phyloP scores from a whole-genome alignment of 2,888 invertebrate genomes.

The Tetranychus truncatus region DNA sequence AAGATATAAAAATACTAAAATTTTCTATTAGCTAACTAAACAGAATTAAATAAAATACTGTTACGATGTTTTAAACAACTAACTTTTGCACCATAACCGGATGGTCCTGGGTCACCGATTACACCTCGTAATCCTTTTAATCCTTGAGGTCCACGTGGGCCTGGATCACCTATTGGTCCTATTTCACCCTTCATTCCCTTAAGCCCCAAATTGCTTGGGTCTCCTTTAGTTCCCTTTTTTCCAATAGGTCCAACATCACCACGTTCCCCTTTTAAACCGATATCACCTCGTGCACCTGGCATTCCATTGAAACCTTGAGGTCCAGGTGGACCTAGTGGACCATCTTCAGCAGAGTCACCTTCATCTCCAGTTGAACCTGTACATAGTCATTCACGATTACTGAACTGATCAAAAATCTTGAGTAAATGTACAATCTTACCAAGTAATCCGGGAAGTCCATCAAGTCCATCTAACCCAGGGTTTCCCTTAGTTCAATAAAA shows the following conservation, averaged over 20 bases:
- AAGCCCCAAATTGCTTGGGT: neutral
- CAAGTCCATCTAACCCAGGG: neutral
- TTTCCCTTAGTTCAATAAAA: neutral
- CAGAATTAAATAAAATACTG: too few species aligned
- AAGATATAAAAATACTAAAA: too few species aligned
- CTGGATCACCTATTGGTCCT: neutral
- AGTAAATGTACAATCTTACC: neutral
- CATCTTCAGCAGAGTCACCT: neutral
- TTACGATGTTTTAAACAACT: too few species aligned
- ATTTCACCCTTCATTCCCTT: neutral
- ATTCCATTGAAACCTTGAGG: conserved; percentile 1
- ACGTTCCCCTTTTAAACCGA: neutral
- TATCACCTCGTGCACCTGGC: neutral
- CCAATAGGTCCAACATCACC: neutral
- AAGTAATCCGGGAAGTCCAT: conserved; percentile 7
- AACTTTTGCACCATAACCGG: neutral
- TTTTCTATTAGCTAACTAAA: too few species aligned
- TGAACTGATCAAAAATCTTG: neutral
- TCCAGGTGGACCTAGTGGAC: neutral
- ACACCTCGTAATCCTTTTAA: neutral
- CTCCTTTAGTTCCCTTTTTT: neutral
- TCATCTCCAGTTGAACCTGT: neutral
- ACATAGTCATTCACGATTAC: too few species aligned
- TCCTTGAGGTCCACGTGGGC: neutral
- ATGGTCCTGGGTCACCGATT: neutral